Evolutionary conservation across 2,888 invertebrate species (phyloP), one percentile per base, ranked within the genome.

Genomic region (Acheta domesticus): DNA sequence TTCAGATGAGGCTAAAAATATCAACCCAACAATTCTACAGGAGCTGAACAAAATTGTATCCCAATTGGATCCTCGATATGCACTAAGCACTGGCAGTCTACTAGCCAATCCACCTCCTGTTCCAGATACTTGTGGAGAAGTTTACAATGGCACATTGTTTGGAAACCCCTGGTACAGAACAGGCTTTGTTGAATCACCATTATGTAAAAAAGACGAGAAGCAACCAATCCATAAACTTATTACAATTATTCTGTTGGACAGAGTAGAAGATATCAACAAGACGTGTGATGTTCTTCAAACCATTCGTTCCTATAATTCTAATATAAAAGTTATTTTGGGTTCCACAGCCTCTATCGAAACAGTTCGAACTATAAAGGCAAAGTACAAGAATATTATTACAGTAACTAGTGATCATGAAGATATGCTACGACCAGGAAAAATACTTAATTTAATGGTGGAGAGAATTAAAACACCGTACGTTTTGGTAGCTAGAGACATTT

Each of bases 381-480:
- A 75, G 16, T 21, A 21, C 36, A n/a, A 75, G 16, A 14, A 21
- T 14, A 75, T 21, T 11, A 75, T 14, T 21, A 19, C 16, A 19
- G 21, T 75, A 23, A 23, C 21, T 48, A 48, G 20, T 48, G 62
- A 49, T 50, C 14, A 23, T 49, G 20, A 49, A 49, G 78, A 50
- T 3, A 19, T 49, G 36, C n/a, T 16, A 23, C 73, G 78, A 12
- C 81, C 82, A 19, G 85, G 84, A 11, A 73, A 78, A 49, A 81
- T 83, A 12, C 83, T 83, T 82, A 85, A 85, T 79, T 49, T 74
- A 1, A 77, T 84, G 11, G 78, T 84, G 11, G 49, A 78, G 11
- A 36, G 78, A 11, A 84, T 83, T 11, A 80, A 77, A 12, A 86
- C 85, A 0, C 84, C 84, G 2, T 86, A 85, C 79, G 83, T 83